These are phyloP conservation scores for Darevskia mixta DNA, from an alignment of 2,797 vertebrate species.

Conservation along the genomic window DNA sequence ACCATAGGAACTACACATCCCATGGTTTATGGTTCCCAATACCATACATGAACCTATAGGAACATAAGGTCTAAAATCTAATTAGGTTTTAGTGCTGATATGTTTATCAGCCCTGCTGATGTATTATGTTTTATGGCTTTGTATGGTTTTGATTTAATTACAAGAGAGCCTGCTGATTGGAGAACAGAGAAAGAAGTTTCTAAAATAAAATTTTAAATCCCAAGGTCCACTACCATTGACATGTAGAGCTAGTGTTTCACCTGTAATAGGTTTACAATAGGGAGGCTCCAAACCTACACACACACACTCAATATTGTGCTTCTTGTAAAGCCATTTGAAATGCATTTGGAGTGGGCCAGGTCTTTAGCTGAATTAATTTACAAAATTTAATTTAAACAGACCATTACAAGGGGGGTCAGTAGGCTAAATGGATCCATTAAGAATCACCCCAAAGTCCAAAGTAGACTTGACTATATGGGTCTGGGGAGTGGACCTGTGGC, in stretches of 20 bases:
- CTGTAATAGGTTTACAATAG: background rate
- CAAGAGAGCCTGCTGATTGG: background rate
- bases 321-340: background rate
- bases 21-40: background rate
- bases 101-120: background rate
- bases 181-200: background rate
- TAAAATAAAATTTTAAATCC: background rate
- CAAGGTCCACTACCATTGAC: background rate
- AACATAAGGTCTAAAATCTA: background rate
- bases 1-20: background rate
- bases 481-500: background rate
- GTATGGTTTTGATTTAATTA: constrained; percentile 7
- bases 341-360: background rate
- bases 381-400: background rate
- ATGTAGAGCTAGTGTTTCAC: background rate
- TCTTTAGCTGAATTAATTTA: background rate
- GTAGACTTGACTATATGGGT: background rate
- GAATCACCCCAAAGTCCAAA: background rate
- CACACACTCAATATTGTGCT: background rate
- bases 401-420: background rate
- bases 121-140: background rate
- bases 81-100: no score
- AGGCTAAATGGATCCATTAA: background rate
- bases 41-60: background rate
- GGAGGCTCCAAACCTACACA: background rate